Conservation (phyloP, 2,888 invertebrate genomes). For the Ecdyonurus torrentis region DNA sequence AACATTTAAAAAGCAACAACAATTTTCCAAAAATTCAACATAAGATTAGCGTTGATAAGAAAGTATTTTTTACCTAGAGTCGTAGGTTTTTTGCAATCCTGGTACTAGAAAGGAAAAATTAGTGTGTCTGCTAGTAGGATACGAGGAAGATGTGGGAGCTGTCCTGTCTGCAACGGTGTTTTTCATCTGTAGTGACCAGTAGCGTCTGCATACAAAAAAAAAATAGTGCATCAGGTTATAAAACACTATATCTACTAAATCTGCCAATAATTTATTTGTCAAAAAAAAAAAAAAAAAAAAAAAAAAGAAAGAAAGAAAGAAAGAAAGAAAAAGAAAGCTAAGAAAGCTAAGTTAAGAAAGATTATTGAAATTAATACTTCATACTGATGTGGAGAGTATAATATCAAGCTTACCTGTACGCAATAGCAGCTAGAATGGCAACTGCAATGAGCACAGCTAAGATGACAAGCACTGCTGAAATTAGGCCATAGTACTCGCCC, state of each 20-base stretch:
- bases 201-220: slow-evolving; percentile 53
- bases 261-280: no score
- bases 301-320: no score
- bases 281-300: no score
- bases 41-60: background rate
- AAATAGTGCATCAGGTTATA: no score
- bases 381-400: no score
- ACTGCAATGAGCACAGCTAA: slow-evolving; percentile 57
- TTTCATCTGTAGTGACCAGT: slow-evolving; percentile 61
- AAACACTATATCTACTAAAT: no score
- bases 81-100: slow-evolving; percentile 50
- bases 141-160: slow-evolving; percentile 14
- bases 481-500: slow-evolving; percentile 69
- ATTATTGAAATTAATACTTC: no score
- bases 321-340: no score
- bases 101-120: slow-evolving; percentile 47
- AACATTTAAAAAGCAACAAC: background rate
- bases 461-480: slow-evolving; percentile 58
- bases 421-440: slow-evolving; percentile 52
- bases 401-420: slow-evolving; percentile 64
- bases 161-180: slow-evolving; percentile 28
- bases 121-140: slow-evolving; percentile 17
- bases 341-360: no score
- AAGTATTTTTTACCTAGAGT: slow-evolving; percentile 33
- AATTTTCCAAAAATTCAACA: background rate